Conservation (phyloP, 2,113 vertebrate species). For the Crotophaga sulcirostris region DNA sequence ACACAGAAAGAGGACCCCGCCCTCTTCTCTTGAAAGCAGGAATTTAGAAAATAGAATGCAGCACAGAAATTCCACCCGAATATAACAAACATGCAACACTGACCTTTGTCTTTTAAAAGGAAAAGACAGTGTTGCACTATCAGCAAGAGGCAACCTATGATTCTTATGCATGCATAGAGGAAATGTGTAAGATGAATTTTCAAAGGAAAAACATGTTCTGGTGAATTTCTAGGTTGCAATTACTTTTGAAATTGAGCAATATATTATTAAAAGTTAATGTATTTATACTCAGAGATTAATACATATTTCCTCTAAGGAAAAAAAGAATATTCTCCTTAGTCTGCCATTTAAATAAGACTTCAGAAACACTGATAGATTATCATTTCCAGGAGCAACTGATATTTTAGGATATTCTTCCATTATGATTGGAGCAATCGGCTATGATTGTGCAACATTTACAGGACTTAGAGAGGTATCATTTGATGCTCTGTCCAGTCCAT, state of each 20-base stretch:
- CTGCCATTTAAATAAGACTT: not conserved
- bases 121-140: not conserved
- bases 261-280: not conserved
- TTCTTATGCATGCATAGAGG: not conserved
- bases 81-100: not conserved
- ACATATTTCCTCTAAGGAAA: not conserved
- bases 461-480: not conserved
- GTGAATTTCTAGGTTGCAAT: not conserved
- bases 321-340: not conserved
- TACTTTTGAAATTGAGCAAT: not conserved
- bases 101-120: slow-evolving; percentile 18
- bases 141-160: not conserved
- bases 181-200: not conserved
- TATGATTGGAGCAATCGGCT: not conserved
- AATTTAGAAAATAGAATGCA: not conserved
- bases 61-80: not conserved
- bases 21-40: not conserved
- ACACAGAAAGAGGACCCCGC: not conserved
- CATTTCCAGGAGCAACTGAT: not conserved
- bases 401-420: not conserved
- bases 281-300: not conserved
- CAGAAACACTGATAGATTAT: not conserved
- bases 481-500: not conserved
- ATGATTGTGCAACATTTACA: not conserved
- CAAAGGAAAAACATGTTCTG: not conserved